A percentile compares a stretch with the other conserved stretches of the same genome.
Evolutionary conservation across 2,888 invertebrate species (phyloP).

Genomic region (Blastobasis adustella): DNA sequence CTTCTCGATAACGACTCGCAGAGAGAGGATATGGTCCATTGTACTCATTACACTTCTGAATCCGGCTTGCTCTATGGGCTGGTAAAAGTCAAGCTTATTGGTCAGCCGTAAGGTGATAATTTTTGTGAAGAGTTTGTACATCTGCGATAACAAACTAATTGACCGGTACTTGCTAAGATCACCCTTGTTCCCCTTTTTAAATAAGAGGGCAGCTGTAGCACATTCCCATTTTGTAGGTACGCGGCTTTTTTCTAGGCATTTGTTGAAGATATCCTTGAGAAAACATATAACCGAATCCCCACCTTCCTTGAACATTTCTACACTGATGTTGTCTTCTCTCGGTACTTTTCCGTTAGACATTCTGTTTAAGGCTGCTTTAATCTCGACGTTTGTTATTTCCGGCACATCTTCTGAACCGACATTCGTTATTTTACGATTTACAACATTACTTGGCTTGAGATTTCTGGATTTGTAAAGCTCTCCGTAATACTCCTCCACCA

Average conservation of each 20-base stretch:
- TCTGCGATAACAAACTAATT: slow-evolving; percentile 8
- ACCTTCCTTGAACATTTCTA: slow-evolving; percentile 3
- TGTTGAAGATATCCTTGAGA: slow-evolving; percentile 5
- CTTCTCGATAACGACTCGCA: slow-evolving; percentile 7
- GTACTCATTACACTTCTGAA: slow-evolving; percentile 7
- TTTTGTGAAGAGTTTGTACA: slow-evolving; percentile 7
- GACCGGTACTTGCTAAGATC: slow-evolving; percentile 8
- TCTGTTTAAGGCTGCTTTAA: too few relatives aligned
- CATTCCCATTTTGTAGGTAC: slow-evolving; percentile 7
- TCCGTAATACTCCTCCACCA: too few relatives aligned
- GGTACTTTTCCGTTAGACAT: slow-evolving; percentile 6
- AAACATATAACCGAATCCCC: slow-evolving; percentile 4
- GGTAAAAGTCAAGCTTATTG: slow-evolving; percentile 9
- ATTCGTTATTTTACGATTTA: too few relatives aligned
- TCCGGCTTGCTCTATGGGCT: slow-evolving; percentile 5
- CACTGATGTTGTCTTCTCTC: slow-evolving; percentile 7
- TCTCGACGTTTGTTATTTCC: too few relatives aligned
- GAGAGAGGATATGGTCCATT: slow-evolving; percentile 8
- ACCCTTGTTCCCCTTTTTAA: slow-evolving; percentile 2
- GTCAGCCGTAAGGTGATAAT: slow-evolving; percentile 3
- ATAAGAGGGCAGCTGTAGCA: slow-evolving; percentile 5
- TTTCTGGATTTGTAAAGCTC: too few relatives aligned
- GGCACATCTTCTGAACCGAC: too few relatives aligned
- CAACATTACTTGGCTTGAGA: too few relatives aligned
- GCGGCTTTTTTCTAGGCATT: slow-evolving; percentile 1